Evolutionary conservation across 1,140 invertebrate genomes (phyloP), one percentile per base, ranked within the genome.

Genomic region (Sarcophaga bullata): DNA sequence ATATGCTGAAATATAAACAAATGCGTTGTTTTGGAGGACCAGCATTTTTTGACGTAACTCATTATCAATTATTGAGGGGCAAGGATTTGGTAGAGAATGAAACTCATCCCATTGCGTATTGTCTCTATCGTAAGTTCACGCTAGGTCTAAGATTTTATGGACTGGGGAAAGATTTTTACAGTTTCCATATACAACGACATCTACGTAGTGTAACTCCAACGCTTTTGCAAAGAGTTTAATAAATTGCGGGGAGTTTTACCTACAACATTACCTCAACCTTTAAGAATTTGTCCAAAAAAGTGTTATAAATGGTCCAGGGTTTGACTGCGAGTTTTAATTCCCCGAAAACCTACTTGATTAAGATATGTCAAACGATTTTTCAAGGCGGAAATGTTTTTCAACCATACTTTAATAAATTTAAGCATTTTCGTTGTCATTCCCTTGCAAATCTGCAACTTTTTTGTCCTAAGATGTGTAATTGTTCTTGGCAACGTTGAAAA

Each of bases 201-300:
- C 4, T 54, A 13, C 52, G 13, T 46, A 62, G 15, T 37, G 13
- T 17, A 19, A 47, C 62, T 13, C 25, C 80, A 15, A 37, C 46
- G 25, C 9, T 47, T 47, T 62, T 62, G 48, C 37, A 46, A 62
- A 3, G 47, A 47, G n/a, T 47, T 62, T 37, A 19, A 80, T 1
- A 80, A 80, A 19, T 58, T 58, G 11, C 62, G 62, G 37, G 46
- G 8, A 58, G 25, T 37, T 37, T 2, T 37, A 37, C 25, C 4
- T 37, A 37, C 50, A 13, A 10, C 15, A 46, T 46, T 46, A 50
- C 50, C 80, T n/a, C 15, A 52, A 5, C 52, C 80, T 3, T 47
- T 80, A 3, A 48, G 48, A 4, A 80, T 80, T 52, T 80, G 76
- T 13, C 76, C 48, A 46, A 80, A 80, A n/a, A 50, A 80, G 7